phyloP scores from a whole-genome alignment of 2,113 vertebrate species.

The Eupsittula cactorum region DNA sequence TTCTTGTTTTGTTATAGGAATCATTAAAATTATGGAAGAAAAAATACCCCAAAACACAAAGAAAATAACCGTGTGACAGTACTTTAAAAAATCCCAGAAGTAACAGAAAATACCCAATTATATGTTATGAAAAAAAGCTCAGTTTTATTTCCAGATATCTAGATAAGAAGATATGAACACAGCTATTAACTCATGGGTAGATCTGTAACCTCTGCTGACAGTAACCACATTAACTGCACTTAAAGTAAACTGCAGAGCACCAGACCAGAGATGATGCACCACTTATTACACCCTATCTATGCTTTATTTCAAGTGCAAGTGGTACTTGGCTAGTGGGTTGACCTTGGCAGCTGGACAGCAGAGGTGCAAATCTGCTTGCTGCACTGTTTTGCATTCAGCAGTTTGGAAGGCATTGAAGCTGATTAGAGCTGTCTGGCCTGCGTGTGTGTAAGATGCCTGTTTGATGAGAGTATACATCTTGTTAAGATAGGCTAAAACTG shows the following conservation, averaged over 20 bases:
- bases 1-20: not conserved
- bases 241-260: not conserved
- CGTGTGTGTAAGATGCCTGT: rapidly evolving
- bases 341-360: not conserved
- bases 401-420: not conserved
- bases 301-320: not conserved
- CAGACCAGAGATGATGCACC: not conserved
- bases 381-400: not conserved
- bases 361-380: not conserved
- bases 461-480: not conserved
- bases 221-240: not conserved
- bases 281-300: not conserved
- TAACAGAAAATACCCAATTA: not conserved
- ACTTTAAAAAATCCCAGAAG: not conserved
- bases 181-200: not conserved
- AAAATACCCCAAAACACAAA: not conserved
- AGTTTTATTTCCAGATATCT: not conserved
- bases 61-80: not conserved
- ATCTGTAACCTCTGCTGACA: not conserved
- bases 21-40: not conserved
- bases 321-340: not conserved
- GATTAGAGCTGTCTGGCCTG: not conserved
- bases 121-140: not conserved
- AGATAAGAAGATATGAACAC: not conserved
- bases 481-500: constrained; percentile 10